A percentile compares a stretch with the other conserved stretches of the same genome.
phyloP scores from a whole-genome alignment of 2,888 invertebrate genomes.

The Cephus spinipes region DNA sequence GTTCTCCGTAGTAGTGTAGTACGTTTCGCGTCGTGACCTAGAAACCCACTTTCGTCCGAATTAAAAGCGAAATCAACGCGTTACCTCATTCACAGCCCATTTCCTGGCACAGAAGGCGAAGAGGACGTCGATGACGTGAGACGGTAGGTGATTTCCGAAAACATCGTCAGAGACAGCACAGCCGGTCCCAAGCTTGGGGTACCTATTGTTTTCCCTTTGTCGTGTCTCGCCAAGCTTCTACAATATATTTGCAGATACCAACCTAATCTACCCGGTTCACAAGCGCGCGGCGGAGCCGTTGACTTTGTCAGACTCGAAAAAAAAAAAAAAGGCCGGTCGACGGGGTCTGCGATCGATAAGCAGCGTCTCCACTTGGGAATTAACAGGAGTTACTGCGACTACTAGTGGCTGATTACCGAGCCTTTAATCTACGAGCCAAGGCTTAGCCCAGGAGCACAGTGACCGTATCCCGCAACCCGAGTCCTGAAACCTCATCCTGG shows the following conservation, averaged over 20 bases:
- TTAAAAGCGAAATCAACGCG: constrained; percentile 58
- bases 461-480: background rate
- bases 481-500: background rate
- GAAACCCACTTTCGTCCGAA: constrained; percentile 57
- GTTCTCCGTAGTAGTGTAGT: background rate
- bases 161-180: background rate
- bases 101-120: constrained; percentile 1
- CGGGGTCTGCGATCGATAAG: background rate
- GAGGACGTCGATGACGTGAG: background rate
- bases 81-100: constrained; percentile 29
- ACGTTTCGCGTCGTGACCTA: constrained; percentile 44
- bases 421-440: background rate
- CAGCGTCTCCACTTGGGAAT: background rate
- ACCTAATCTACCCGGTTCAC: background rate
- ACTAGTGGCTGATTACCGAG: background rate
- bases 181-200: background rate
- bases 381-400: background rate
- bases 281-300: background rate
- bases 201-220: background rate
- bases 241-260: background rate
- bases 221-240: background rate
- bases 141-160: background rate
- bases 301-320: background rate
- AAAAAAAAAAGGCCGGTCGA: background rate
- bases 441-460: background rate